Conservation (phyloP, 1,140 invertebrate species). For the Aphis craccivora region DNA sequence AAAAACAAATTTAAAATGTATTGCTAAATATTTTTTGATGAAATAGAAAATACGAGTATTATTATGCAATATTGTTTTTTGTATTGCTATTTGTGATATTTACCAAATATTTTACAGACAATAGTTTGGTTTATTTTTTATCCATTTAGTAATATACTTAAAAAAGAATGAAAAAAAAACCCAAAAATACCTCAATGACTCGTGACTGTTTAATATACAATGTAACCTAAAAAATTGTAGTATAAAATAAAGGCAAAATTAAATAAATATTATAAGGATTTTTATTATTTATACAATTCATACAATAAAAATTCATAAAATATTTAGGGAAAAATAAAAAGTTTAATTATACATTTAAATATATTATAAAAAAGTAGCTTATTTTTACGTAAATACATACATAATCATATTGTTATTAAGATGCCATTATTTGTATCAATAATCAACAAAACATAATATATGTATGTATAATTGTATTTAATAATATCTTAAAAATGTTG, state of each 20-base stretch:
- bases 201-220: background rate
- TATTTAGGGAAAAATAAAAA: background rate
- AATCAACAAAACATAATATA: background rate
- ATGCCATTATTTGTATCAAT: background rate
- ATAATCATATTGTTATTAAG: background rate
- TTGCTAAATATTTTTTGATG: background rate
- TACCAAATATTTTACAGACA: slow-evolving; percentile 1
- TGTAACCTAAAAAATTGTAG: background rate
- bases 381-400: background rate
- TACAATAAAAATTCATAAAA: background rate
- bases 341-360: background rate
- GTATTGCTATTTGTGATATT: background rate
- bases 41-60: background rate
- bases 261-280: background rate
- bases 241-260: background rate
- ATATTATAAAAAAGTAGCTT: background rate
- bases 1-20: background rate
- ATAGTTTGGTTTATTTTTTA: background rate
- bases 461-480: background rate
- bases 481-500: background rate
- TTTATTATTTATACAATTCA: background rate
- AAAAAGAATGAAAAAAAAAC: background rate
- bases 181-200: background rate
- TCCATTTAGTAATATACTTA: background rate
- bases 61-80: background rate